These are phyloP conservation scores for Muntiacus muntjak DNA, from an alignment of 2,113 vertebrate species.

Conservation along the genomic window DNA sequence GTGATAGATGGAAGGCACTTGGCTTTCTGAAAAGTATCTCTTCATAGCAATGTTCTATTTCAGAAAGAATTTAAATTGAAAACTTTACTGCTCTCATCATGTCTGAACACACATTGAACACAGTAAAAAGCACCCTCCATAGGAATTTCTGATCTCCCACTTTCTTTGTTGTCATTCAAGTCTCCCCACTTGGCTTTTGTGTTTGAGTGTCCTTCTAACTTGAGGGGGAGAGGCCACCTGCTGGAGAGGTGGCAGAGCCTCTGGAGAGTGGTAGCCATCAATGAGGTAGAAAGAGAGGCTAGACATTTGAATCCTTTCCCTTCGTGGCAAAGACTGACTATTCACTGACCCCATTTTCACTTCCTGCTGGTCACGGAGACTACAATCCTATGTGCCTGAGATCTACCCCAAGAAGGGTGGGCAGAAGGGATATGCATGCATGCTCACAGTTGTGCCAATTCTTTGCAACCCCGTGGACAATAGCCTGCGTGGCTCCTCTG, in stretches of 20 bases:
- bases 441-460: background rate
- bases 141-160: background rate
- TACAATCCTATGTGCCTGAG: background rate
- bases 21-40: background rate
- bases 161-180: background rate
- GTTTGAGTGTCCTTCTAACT: background rate
- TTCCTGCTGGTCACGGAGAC: background rate
- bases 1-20: background rate
- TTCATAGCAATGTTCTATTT: background rate
- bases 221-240: background rate
- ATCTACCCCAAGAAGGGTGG: background rate
- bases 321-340: background rate
- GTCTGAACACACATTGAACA: background rate
- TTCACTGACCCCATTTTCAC: background rate
- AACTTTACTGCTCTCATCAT: background rate
- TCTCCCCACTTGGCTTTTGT: background rate
- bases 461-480: background rate
- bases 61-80: background rate
- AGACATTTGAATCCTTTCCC: background rate
- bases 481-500: fast-evolving
- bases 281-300: background rate
- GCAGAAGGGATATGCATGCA: background rate
- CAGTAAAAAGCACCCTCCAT: background rate
- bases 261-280: fast-evolving
- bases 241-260: background rate